These are phyloP conservation scores for Megamerina dolium DNA, from an alignment of 2,888 invertebrate genomes.

Conservation along the genomic window DNA sequence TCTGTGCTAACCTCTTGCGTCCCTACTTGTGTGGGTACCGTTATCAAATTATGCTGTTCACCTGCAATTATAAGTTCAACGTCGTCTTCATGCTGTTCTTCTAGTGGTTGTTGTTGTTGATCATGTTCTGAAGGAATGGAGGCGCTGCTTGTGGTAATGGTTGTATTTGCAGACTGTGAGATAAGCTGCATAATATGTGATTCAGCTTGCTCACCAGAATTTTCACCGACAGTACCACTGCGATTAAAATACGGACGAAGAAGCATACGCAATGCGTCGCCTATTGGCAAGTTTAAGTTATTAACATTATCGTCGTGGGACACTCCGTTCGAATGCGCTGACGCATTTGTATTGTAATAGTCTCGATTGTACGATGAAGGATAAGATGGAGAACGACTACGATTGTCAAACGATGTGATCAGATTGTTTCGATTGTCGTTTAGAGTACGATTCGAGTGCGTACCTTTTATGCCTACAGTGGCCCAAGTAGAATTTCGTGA, in stretches of 20 bases:
- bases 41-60: constrained; percentile 41
- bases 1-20: constrained; percentile 24
- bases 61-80: constrained; percentile 47
- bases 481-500: constrained; percentile 33
- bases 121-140: neutral
- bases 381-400: neutral
- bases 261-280: constrained; percentile 39
- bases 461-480: constrained; percentile 9
- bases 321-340: constrained; percentile 2
- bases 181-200: constrained; percentile 40
- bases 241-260: constrained; percentile 42
- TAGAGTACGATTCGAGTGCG: neutral
- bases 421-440: constrained; percentile 2
- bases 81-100: constrained; percentile 32
- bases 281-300: constrained; percentile 27
- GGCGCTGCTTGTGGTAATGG: constrained; percentile 12
- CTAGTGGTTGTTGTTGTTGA: constrained; percentile 12
- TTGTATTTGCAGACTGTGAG: constrained; percentile 16
- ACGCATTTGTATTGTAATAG: constrained; percentile 26
- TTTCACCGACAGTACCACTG: constrained; percentile 34
- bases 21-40: constrained; percentile 12
- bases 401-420: neutral
- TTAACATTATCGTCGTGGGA: constrained; percentile 6
- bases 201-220: constrained; percentile 31
- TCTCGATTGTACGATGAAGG: constrained; percentile 23